Evolutionary conservation across 2,888 invertebrate species (phyloP).

Genomic region (Chorisops tibialis): DNA sequence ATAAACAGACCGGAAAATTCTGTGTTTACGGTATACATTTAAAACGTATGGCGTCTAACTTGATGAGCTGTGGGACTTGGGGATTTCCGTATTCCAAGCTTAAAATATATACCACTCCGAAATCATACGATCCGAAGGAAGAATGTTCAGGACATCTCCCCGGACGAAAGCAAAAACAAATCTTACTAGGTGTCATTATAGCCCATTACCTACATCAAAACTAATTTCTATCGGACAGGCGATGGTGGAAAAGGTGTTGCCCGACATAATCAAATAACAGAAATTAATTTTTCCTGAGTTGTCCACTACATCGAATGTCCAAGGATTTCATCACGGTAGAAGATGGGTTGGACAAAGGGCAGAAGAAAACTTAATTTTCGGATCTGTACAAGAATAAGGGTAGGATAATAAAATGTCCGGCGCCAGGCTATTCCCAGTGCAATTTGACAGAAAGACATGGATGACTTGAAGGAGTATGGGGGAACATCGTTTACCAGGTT

Average conservation of each 20-base stretch:
- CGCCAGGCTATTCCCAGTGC: slow-evolving; percentile 11
- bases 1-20: slow-evolving; percentile 24
- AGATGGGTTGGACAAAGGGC: neutral
- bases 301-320: neutral
- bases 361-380: neutral
- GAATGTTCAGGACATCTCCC: no score
- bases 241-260: slow-evolving; percentile 10
- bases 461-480: neutral
- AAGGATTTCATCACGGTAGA: neutral
- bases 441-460: slow-evolving; percentile 6
- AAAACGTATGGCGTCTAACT: slow-evolving; percentile 9
- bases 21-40: slow-evolving; percentile 24
- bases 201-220: neutral
- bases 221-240: neutral
- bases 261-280: slow-evolving; percentile 23
- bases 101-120: neutral
- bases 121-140: neutral
- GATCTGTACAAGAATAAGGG: neutral
- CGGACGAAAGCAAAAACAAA: neutral
- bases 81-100: slow-evolving; percentile 6
- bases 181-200: neutral
- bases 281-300: slow-evolving; percentile 19
- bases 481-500: neutral
- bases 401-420: slow-evolving; percentile 7
- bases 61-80: slow-evolving; percentile 26